Conservation (phyloP, 2,888 invertebrate species). For the Ornithoptera priamus region DNA sequence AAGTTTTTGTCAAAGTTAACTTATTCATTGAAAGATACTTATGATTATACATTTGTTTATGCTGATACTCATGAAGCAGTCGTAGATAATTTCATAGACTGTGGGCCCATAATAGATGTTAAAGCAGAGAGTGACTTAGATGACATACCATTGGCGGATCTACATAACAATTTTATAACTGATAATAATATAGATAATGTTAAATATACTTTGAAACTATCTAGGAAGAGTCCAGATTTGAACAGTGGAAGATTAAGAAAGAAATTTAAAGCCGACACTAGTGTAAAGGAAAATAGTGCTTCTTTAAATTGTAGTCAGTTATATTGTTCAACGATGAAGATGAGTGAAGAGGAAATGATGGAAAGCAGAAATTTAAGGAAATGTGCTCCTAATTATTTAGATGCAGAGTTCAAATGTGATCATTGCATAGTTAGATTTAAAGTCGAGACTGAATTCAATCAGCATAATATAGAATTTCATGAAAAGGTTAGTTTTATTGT, state of each 20-base stretch:
- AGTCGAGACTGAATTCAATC: slow-evolving; percentile 38
- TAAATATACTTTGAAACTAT: slow-evolving; percentile 22
- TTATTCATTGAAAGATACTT: slow-evolving; percentile 30
- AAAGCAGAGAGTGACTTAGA: slow-evolving; percentile 45
- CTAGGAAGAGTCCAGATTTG: slow-evolving; percentile 25
- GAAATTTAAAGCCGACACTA: slow-evolving; percentile 27
- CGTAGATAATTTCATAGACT: slow-evolving; percentile 53
- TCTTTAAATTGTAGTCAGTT: slow-evolving; percentile 29
- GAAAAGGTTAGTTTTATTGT: slow-evolving; percentile 40
- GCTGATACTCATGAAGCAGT: slow-evolving; percentile 23
- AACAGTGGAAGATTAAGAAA: slow-evolving; percentile 32
- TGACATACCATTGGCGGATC: slow-evolving; percentile 50
- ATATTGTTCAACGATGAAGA: slow-evolving; percentile 36
- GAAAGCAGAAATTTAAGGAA: slow-evolving; percentile 38
- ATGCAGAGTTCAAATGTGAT: slow-evolving; percentile 48
- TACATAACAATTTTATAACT: slow-evolving; percentile 35
- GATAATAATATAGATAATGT: slow-evolving; percentile 21
- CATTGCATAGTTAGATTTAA: slow-evolving; percentile 47
- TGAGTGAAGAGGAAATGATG: slow-evolving; percentile 41
- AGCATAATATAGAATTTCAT: slow-evolving; percentile 47
- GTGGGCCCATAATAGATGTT: slow-evolving; percentile 36
- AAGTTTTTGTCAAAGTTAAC: slow-evolving; percentile 41
- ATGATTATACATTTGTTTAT: slow-evolving; percentile 31
- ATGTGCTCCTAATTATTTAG: slow-evolving; percentile 32
- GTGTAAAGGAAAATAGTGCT: slow-evolving; percentile 28